Evolutionary conservation across 2,888 invertebrate species (phyloP), one percentile per base, ranked within the genome.

Genomic region (Cinara cedri): DNA sequence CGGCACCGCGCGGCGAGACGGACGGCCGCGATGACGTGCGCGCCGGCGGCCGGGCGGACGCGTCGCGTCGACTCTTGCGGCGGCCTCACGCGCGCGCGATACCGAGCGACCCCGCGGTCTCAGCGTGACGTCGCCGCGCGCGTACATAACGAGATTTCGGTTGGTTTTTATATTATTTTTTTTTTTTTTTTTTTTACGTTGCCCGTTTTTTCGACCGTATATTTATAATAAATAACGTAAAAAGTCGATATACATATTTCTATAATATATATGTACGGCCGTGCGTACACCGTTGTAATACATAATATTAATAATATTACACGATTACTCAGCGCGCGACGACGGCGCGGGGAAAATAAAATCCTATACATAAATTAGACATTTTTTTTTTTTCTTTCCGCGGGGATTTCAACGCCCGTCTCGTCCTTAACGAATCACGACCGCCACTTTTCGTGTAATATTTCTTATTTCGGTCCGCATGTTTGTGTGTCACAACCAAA

Each of bases 171-270:
- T n/a, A n/a, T n/a, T n/a, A n/a, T n/a, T n/a, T n/a, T n/a, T n/a
- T n/a, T n/a, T n/a, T n/a, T n/a, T n/a, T 57, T 76, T 66, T 4
- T 34, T 3, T 57, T 68, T 66, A 14, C n/a, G 46, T 13, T 54
- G 42, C 14, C 19, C 44, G 65, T 65, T 46, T 60, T 62, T 49
- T 46, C 8, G 19, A 72, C n/a, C n/a, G 19, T 62, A 19, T 74
- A 74, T 24, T 34, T 49, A 19, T 62, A 74, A 78, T 78, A 78
- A 78, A 78, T 78, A 60, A 70, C 51, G 70, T 70, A 60, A 78
- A 78, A 78, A 78, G 68, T 68, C 68, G 57, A 78, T 68, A 68
- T 46, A 19, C 6, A 6, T 49, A n/a, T n/a, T n/a, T n/a, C n/a
- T n/a, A n/a, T n/a, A n/a, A n/a, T n/a, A n/a, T n/a, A n/a, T n/a